Evolutionary conservation across 2,113 vertebrate species (phyloP), one percentile per base, ranked within the genome.

Genomic region (Herpetotheres cachinnans): DNA sequence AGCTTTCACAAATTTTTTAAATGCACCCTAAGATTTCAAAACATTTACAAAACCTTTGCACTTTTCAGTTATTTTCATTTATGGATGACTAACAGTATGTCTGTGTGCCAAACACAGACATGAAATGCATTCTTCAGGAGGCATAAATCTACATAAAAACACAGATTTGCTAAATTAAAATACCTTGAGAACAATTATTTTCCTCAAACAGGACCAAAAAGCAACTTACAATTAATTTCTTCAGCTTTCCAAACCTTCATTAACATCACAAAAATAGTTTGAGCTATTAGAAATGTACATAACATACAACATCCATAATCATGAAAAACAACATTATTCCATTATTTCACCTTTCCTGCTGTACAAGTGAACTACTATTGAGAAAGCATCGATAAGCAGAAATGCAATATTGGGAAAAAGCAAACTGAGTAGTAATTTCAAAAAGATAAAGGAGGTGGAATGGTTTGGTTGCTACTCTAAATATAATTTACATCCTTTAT

Each of bases 11-110:
- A 42, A 4, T 21, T 70, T 90, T 81, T 90, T 21, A 94, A 74
- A 71, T 19, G 24, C 15, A 81, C 16, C 14, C 4, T 1, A 62
- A 46, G 67, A 86, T 78, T 92, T 83, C 67, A 88, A 93, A 94
- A 89, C 44, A 71, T 89, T 92, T 92, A 73, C 29, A 90, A 86
- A 71, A 89, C 46, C 25, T 44, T 25, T 55, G n/a, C n/a, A 63
- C 42, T 90, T 95, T 24, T 54, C 47, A 90, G 34, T 92, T 86
- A 50, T 65, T 92, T 95, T 88, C 54, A 90, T 82, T 92, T 89
- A 77, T 8, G 2, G 58, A 52, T 78, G 50, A 71, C 59, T 83
- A 94, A 85, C 26, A 82, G 19, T 32, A 69, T 4, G 10, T 30
- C 56, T 78, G 59, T 32, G 11, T n/a, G 29, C 46, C 80, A 88